Evolutionary conservation across 2,113 vertebrate species (phyloP).

Genomic region (Bubo scandiacus): DNA sequence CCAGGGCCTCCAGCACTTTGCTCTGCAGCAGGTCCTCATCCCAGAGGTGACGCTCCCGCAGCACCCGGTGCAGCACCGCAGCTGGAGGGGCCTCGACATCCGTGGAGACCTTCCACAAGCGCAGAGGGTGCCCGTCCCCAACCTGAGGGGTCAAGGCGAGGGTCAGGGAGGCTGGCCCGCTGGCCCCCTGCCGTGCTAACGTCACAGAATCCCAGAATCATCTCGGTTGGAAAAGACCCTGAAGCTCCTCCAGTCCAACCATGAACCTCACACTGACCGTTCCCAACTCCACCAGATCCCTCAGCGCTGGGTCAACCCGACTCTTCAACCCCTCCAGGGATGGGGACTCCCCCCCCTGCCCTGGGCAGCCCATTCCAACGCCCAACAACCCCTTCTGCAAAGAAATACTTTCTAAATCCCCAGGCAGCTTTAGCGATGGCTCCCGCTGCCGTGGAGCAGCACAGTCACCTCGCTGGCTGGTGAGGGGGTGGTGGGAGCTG

Average conservation of each 20-base stretch:
- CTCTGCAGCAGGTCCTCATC: constrained; percentile 86
- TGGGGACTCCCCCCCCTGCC: no score
- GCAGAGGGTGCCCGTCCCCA: constrained; percentile 78
- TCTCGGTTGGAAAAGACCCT: no score
- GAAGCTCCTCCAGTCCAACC: no score
- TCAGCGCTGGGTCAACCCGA: no score
- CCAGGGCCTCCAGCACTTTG: constrained; percentile 80
- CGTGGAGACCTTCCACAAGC: constrained; percentile 81
- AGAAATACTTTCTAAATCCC: no score
- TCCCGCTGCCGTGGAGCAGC: not conserved
- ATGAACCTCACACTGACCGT: no score
- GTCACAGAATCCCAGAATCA: no score
- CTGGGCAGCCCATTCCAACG: no score
- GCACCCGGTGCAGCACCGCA: constrained; percentile 79
- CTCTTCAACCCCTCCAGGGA: no score
- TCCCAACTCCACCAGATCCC: no score
- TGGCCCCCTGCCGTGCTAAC: not conserved
- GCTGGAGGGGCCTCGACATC: constrained; percentile 79
- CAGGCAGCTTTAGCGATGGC: fast-evolving
- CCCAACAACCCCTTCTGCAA: no score
- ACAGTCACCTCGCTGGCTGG: not conserved
- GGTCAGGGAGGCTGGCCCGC: not conserved
- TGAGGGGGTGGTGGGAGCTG: not conserved
- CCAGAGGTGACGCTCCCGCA: constrained; percentile 86
- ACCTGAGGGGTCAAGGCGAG: constrained; percentile 49